Conservation (phyloP, 30 jellyfish, hydroid and myxozoan species). For the Chrysaora quinquecirrha region DNA sequence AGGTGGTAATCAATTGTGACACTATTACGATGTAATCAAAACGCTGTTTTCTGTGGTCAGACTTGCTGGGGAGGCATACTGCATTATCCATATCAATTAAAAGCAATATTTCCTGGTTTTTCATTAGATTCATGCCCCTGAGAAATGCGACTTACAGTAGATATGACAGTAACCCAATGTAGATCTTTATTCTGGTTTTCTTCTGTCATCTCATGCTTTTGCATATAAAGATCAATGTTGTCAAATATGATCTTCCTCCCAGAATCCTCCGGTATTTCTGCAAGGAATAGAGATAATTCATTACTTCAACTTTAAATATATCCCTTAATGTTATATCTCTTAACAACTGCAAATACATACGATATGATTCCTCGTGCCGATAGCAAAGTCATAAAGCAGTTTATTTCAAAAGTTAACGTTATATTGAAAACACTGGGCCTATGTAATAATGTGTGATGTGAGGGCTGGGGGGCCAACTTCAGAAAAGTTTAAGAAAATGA, state of each 20-base stretch:
- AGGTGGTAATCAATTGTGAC: neutral
- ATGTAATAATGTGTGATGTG: neutral
- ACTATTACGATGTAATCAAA: neutral
- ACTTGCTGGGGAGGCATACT: conserved; percentile 3
- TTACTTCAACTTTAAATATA: neutral
- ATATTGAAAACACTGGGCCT: neutral
- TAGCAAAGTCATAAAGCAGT: conserved; percentile 1
- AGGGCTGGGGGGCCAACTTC: conserved; percentile 6
- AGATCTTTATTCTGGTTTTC: neutral
- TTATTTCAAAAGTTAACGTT: neutral
- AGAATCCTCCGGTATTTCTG: conserved; percentile 2
- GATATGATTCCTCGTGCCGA: conserved; percentile 5
- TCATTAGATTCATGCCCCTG: conserved; percentile 1
- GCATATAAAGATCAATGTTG: neutral
- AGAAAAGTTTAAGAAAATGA: neutral
- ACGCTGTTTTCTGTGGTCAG: conserved; percentile 5
- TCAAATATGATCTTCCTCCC: conserved; percentile 2
- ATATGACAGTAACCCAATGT: neutral
- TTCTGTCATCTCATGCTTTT: neutral
- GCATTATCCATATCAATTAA: conserved; percentile 7
- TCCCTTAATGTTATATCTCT: neutral
- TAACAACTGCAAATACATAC: neutral
- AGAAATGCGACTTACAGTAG: neutral
- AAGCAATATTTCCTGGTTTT: neutral
- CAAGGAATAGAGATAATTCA: neutral